These are phyloP conservation scores for Oryzias dopingdopingensis DNA, from an alignment of 2,797 vertebrate species.

Conservation along the genomic window DNA sequence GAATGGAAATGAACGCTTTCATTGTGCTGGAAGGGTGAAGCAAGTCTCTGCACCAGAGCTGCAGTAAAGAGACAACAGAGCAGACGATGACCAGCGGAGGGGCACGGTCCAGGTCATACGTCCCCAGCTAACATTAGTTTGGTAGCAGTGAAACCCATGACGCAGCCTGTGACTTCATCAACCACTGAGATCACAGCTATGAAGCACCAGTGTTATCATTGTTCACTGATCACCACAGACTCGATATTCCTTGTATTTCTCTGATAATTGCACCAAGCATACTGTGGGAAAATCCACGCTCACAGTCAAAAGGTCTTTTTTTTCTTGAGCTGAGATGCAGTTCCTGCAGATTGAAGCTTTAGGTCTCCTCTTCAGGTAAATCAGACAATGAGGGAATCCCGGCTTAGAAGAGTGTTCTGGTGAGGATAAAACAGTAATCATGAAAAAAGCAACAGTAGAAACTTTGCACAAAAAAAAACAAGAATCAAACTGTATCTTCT, in stretches of 20 bases:
- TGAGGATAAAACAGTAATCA: constrained; percentile 13
- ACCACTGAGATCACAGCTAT: constrained; percentile 35
- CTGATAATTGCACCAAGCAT: constrained; percentile 1
- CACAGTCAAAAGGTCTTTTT: not conserved
- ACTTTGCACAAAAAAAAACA: no score
- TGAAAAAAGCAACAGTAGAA: constrained; percentile 10
- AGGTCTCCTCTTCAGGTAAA: constrained; percentile 8
- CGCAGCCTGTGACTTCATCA: constrained; percentile 53
- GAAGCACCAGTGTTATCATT: constrained; percentile 24
- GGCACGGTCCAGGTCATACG: constrained; percentile 35
- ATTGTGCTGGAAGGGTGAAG: constrained; percentile 43
- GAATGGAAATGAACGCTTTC: constrained; percentile 46
- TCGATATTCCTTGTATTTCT: constrained; percentile 15
- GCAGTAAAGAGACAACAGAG: constrained; percentile 21
- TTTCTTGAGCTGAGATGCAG: constrained; percentile 3
- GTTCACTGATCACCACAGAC: constrained; percentile 9
- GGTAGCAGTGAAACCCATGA: constrained; percentile 29
- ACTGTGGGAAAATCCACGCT: constrained; percentile 2
- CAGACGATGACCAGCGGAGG: constrained; percentile 14
- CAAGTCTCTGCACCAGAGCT: constrained; percentile 12
- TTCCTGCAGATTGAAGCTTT: not conserved
- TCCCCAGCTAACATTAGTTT: constrained; percentile 32
- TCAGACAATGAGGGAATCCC: constrained; percentile 80
- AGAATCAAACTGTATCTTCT: constrained; percentile 5
- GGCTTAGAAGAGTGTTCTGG: constrained; percentile 76